Evolutionary conservation across 2,888 invertebrate genomes (phyloP), one percentile per base, ranked within the genome.

Genomic region (Frankliniella intonsa): DNA sequence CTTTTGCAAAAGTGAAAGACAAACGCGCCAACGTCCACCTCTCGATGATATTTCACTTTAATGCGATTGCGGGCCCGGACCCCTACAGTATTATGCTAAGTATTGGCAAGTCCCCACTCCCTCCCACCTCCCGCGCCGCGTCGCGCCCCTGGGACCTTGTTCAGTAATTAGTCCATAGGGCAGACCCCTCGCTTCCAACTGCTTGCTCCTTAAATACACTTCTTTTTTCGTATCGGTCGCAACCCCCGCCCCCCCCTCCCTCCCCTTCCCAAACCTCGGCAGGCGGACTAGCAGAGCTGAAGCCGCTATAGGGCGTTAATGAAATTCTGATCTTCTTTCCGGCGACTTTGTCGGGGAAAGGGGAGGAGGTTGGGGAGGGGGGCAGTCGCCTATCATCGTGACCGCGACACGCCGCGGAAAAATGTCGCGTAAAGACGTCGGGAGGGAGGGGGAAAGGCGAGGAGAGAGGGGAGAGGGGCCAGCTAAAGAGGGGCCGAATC

Each of bases 391-490:
- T 5, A 38, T 38, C 38, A 38, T 38, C 38, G 38, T 55, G 55
- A 55, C 55, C 55, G 55, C 55, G 38, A n/a, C 50, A 1, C 50
- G 50, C 80, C 80, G 3, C 80, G 8, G 14, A 80, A 22, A 80
- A 19, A 80, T 69, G 81, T 81, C 81, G 82, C 69, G 80, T 82
- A 80, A 80, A 27, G 82, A 25, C 81, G 80, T 80, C 80, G 62
- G 62, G 82, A 25, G 80, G 38, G 50, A 50, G 49, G 22, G 80
- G 80, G 80, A 50, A 27, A 22, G 81, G 80, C 49, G 50, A 55
- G 80, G 65, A 62, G 80, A 80, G 22, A 79, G 27, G 82, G 25
- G 27, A 80, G 80, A 22, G 76, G 55, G 38, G 50, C 55, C 55
- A 19, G 49, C 27, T 69, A 14, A 79, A 80, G 38, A 80, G 25